Evolutionary conservation across 2,797 vertebrate species (phyloP).

Genomic region (Pampus argenteus): DNA sequence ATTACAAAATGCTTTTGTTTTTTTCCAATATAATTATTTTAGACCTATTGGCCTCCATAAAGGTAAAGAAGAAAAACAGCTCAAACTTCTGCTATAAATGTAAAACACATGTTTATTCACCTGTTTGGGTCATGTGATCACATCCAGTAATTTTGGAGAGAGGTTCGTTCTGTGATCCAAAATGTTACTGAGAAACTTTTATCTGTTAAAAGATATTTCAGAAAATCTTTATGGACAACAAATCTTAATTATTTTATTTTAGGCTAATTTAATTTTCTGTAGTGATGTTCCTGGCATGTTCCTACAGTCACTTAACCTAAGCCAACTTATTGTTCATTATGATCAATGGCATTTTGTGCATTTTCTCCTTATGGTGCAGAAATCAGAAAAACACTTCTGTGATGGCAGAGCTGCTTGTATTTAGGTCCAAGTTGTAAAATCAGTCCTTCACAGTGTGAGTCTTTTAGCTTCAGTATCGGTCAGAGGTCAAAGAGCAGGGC

Average conservation of each 20-base stretch:
- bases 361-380: slow-evolving; percentile 49
- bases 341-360: too few relatives aligned
- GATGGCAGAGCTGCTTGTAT: slow-evolving; percentile 42
- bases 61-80: not conserved
- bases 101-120: not conserved
- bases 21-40: not conserved
- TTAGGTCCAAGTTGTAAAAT: slow-evolving; percentile 73
- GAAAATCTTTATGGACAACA: too few relatives aligned
- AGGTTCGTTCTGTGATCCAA: not conserved
- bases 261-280: too few relatives aligned
- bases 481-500: slow-evolving; percentile 69
- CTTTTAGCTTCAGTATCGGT: slow-evolving; percentile 63
- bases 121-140: not conserved
- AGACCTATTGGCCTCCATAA: not conserved
- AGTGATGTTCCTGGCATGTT: too few relatives aligned
- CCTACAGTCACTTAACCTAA: too few relatives aligned
- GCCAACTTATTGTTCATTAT: too few relatives aligned
- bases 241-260: too few relatives aligned
- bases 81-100: not conserved
- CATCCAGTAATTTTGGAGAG: not conserved
- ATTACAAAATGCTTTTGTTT: not conserved
- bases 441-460: slow-evolving; percentile 66
- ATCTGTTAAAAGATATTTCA: too few relatives aligned
- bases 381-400: slow-evolving; percentile 65
- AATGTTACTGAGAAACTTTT: not conserved